Percentiles rank a stretch among this genome's conserved stretches.
Conservation (phyloP, 2,797 vertebrate species). For the Carduelis carduelis region DNA sequence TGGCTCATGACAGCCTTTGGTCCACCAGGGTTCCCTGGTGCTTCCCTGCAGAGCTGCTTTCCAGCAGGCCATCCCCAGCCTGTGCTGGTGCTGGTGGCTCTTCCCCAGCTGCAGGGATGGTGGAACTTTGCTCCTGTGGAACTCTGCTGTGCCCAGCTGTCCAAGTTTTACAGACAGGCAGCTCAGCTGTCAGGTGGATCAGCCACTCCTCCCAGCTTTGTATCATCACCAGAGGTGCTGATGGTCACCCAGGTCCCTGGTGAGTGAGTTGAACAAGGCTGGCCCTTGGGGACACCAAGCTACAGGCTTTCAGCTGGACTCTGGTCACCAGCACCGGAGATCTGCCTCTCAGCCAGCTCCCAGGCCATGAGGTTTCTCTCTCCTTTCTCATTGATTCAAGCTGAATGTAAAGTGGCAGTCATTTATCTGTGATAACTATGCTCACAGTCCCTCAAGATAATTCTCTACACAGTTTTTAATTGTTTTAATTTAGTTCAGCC, state of each 20-base stretch:
- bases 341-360: not conserved
- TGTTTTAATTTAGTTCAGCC: conserved; percentile 21
- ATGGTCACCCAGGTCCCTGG: not conserved
- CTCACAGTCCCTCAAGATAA: not conserved
- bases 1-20: not conserved
- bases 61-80: not conserved
- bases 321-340: not conserved
- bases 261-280: too few relatives aligned
- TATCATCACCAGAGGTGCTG: not conserved
- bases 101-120: not conserved
- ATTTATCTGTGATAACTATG: not conserved
- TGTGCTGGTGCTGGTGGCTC: not conserved
- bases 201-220: not conserved
- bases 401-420: not conserved
- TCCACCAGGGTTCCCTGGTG: too few relatives aligned
- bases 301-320: not conserved
- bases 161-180: not conserved
- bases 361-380: not conserved
- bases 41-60: too few relatives aligned
- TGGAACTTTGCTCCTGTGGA: not conserved
- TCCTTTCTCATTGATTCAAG: not conserved
- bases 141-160: not conserved
- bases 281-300: not conserved
- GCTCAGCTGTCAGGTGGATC: too few relatives aligned
- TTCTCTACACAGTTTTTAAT: not conserved